Base-by-base conservation (phyloP, 2,888 invertebrate genomes). In the Panopea generosa region DNA sequence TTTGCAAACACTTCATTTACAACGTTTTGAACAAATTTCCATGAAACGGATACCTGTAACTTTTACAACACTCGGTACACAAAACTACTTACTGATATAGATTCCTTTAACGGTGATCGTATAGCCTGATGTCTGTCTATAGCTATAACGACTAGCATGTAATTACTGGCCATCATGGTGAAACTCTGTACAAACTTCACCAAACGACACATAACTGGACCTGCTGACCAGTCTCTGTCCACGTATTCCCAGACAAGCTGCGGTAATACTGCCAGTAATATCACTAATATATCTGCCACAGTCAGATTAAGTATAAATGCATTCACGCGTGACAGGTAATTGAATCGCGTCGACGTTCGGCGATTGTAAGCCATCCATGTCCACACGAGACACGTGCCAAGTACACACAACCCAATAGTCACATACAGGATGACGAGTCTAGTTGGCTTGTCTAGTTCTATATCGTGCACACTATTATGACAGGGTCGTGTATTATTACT, bases 61-160 rank as follows among this genome's bases (percentile, higher is more conserved):
- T n/a, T n/a, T n/a, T n/a, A n/a, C n/a, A n/a, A n/a, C n/a, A n/a
- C n/a, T n/a, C n/a, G n/a, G n/a, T n/a, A n/a, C n/a, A n/a, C n/a
- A n/a, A n/a, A n/a, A n/a, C 40, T 27, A 85, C 89, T 83, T 84
- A 92, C 92, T 78, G 89, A 77, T 9, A 87, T 79, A 1, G 90
- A 88, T 57, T 88, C 86, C 57, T 88, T 85, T 9, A 93, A 86
- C 0, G 93, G 93, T n/a, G 89, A 77, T 20, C 90, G 72, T 27
- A 93, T 92, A 38, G 93, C 93, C 74, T 90, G 90, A 69, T 92
- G 91, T 16, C 93, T 83, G 82, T 93, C 93, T 9, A 92, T 70
- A 26, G 92, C 92, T 33, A 93, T 90, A 9, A 91, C 90, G 2
- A 92, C 90, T 40, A 93, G 77, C 90, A 92, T 91, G 77, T 91